Conservation (phyloP, 2,113 vertebrate genomes). For the Scortum barcoo region DNA sequence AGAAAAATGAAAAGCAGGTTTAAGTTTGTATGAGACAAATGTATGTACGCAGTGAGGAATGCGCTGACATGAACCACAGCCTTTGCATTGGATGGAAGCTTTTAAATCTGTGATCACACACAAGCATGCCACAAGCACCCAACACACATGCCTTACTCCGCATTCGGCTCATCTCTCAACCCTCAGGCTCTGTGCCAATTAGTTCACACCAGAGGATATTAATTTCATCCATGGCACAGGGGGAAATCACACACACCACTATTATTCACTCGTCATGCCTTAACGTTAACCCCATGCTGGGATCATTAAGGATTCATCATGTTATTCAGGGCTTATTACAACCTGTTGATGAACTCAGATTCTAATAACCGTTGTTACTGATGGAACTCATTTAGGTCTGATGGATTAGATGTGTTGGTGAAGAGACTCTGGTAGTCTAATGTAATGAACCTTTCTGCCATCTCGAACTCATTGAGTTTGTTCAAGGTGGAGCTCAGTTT, state of each 20-base stretch:
- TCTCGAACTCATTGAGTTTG: not conserved
- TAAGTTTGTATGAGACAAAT: conserved; percentile 1
- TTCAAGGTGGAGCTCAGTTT: conserved; percentile 27
- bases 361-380: conserved; percentile 35
- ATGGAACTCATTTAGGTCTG: conserved; percentile 29
- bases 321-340: conserved; percentile 54
- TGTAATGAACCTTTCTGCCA: conserved; percentile 5
- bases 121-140: not conserved
- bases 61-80: not conserved
- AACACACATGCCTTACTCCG: not conserved
- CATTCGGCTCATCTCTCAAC: conserved; percentile 44
- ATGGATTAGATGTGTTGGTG: conserved; percentile 36
- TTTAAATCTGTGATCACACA: conserved; percentile 2
- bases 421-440: not conserved
- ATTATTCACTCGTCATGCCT: conserved; percentile 60
- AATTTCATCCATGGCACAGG: conserved; percentile 52
- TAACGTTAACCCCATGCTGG: conserved; percentile 51
- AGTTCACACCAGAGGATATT: conserved; percentile 65
- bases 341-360: conserved; percentile 60
- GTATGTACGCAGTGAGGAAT: not conserved
- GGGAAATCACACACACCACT: conserved; percentile 47
- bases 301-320: conserved; percentile 63
- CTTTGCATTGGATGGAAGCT: not conserved
- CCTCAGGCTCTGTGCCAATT: conserved; percentile 55
- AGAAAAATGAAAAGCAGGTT: conserved; percentile 4